Evolutionary conservation across 1,140 invertebrate genomes (phyloP).

Genomic region (Leptopilina clavipes): DNA sequence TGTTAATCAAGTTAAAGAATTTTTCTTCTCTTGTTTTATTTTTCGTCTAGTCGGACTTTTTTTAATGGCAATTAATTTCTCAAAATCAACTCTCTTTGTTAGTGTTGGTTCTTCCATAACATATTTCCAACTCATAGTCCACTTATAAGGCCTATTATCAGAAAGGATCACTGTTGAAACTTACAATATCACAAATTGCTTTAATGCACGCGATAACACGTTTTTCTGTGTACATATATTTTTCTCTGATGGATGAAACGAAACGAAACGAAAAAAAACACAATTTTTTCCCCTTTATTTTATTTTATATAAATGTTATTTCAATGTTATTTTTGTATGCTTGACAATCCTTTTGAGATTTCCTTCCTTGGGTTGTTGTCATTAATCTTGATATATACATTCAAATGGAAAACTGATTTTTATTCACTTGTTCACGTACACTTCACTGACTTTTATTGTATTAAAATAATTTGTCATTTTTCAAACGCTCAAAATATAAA

Average conservation of each 20-base stretch:
- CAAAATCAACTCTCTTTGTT: background rate
- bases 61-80: background rate
- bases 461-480: no score
- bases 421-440: no score
- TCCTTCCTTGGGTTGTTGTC: no score
- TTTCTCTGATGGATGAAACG: background rate
- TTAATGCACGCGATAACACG: slow-evolving; percentile 2
- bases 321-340: no score
- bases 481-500: no score
- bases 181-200: slow-evolving; percentile 15
- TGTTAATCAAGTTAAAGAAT: background rate
- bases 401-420: no score
- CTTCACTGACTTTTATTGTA: no score
- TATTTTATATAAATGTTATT: no score
- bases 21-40: slow-evolving; percentile 1
- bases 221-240: background rate
- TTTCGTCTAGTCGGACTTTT: slow-evolving; percentile 1
- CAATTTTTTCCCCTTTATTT: background rate
- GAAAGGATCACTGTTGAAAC: slow-evolving; percentile 3
- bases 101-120: background rate
- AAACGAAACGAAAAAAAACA: no score
- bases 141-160: background rate
- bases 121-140: slow-evolving; percentile 25
- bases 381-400: no score
- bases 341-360: no score